Conservation (phyloP, 2,797 vertebrate species). For the Potorous gilbertii region DNA sequence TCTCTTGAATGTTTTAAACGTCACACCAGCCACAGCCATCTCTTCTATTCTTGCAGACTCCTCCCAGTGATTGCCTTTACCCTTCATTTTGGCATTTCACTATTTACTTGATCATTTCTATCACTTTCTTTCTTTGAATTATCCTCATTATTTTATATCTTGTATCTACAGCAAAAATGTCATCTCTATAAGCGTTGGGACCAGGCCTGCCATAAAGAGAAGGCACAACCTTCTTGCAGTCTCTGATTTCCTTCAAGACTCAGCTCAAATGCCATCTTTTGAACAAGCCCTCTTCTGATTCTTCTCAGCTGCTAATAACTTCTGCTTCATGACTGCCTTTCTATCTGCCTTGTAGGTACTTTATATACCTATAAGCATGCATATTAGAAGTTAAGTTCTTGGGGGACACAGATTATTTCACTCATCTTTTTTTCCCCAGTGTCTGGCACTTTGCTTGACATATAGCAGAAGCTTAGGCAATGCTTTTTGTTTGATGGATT, state of each 20-base stretch:
- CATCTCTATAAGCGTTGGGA: not conserved
- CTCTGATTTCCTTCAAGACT: not conserved
- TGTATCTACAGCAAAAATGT: not conserved
- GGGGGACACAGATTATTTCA: not conserved
- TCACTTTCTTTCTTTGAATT: not conserved
- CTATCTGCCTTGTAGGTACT: not conserved
- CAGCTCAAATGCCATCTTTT: not conserved
- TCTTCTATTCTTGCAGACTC: not conserved
- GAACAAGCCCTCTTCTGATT: not conserved
- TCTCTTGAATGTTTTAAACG: too few species aligned
- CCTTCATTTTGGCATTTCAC: not conserved
- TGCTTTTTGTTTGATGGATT: not conserved
- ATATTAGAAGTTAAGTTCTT: not conserved
- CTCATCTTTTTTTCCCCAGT: not conserved
- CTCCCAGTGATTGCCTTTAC: not conserved
- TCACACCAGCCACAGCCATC: not conserved
- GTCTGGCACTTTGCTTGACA: not conserved
- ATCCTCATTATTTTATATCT: not conserved
- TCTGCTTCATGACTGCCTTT: not conserved
- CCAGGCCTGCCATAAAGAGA: too few species aligned
- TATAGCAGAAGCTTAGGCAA: not conserved
- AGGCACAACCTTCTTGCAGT: not conserved
- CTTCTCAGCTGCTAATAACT: not conserved
- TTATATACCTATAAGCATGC: not conserved
- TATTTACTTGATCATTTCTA: not conserved